Conservation (phyloP, 2,797 vertebrate species). For the Melanotaenia maccullochi region DNA sequence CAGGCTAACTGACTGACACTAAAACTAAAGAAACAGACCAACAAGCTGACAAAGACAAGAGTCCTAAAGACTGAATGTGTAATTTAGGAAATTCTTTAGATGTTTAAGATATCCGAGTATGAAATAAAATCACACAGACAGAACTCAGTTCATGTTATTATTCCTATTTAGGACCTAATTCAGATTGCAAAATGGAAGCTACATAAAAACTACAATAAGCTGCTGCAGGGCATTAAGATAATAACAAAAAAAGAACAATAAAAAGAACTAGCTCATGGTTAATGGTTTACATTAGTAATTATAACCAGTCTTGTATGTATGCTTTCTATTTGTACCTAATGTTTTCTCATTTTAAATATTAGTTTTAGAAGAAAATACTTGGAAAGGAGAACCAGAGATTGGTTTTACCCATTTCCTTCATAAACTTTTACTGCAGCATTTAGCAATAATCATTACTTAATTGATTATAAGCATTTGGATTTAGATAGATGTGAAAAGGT, state of each 20-base stretch:
- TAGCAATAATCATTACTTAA: background rate
- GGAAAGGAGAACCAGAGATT: background rate
- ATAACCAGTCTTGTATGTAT: background rate
- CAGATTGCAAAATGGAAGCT: background rate
- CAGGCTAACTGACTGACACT: too few relatives aligned
- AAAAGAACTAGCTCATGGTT: conserved; percentile 11
- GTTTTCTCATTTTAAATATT: background rate
- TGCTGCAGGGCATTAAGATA: conserved; percentile 22
- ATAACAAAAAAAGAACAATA: conserved; percentile 37
- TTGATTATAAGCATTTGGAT: background rate
- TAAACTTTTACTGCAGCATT: background rate
- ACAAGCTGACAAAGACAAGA: too few relatives aligned
- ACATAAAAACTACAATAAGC: conserved; percentile 31
- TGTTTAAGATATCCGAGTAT: background rate
- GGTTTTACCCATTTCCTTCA: background rate
- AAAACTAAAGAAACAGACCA: too few relatives aligned
- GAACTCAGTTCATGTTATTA: too few relatives aligned
- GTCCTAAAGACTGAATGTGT: background rate
- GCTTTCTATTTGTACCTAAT: background rate
- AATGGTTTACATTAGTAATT: background rate
- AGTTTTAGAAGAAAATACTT: background rate
- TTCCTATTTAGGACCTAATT: background rate
- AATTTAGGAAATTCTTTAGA: background rate
- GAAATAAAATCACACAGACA: too few relatives aligned
- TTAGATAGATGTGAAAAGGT: background rate